Percentiles rank a stretch among this genome's conserved stretches.
phyloP scores from a whole-genome alignment of 2,113 vertebrate species.

The Struthidea cinerea region DNA sequence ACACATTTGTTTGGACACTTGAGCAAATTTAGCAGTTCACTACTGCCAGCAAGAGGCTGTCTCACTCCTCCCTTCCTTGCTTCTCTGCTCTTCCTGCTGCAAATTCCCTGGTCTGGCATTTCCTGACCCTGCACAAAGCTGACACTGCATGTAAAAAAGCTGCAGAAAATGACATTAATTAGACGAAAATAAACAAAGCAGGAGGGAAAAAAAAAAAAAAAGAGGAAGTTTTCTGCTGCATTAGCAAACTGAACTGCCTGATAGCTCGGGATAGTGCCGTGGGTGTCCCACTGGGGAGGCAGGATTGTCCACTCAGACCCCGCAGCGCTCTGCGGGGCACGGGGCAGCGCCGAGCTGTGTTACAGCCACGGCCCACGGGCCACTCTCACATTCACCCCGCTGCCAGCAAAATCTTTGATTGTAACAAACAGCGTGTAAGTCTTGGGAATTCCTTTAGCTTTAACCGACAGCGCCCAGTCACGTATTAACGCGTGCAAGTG shows the following conservation, averaged over 20 bases:
- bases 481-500: rapidly evolving
- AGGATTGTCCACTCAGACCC: background rate
- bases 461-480: background rate
- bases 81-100: background rate
- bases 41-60: background rate
- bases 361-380: background rate
- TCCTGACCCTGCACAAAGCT: background rate
- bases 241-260: background rate
- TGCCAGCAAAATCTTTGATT: background rate
- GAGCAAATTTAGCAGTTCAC: background rate
- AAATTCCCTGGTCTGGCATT: background rate
- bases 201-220: background rate
- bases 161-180: background rate
- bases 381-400: background rate
- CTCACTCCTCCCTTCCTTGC: background rate
- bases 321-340: background rate
- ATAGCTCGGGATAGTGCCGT: background rate
- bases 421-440: rapidly evolving
- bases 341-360: background rate
- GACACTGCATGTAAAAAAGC: background rate
- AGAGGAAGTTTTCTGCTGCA: background rate
- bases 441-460: background rate
- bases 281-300: background rate
- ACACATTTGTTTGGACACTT: background rate
- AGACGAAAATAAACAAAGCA: background rate